Base-by-base conservation (phyloP, 2,888 invertebrate species). In the Scaptomyza flava region DNA sequence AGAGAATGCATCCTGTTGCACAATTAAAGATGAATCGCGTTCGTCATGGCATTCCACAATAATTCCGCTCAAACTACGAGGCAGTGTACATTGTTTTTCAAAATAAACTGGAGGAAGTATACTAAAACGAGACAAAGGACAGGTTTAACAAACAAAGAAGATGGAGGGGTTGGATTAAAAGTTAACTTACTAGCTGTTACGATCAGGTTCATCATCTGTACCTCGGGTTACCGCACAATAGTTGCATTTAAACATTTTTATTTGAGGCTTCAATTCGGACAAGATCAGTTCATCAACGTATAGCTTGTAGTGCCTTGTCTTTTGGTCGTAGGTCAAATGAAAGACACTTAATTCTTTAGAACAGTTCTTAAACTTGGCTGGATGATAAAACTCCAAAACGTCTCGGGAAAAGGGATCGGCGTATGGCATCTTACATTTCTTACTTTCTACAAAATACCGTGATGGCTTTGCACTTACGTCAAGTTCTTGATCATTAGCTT, bases 401-500 rank as follows among this genome's bases (percentile, higher is more conserved):
- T 53, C 70, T 0, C 6, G 38, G 0, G 77, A 76, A n/a, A 68
- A 71, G 12, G 77, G 70, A 64, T 79, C 77, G 4, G 33, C 66
- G 46, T 60, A 67, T 12, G 93, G 93, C 85, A 95, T 94, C 79
- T 93, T 93, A 81, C 95, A 95, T 80, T 93, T 93, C 14, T 93
- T 89, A 80, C 93, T 94, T 91, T 93, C 87, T 1, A 91, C 91
- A 54, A 84, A 77, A 46, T 64, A 81, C 0, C 72, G 34, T 7
- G 9, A 1, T 14, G 42, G 17, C 14, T 41, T 43, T 1, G 11
- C 0, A 0, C 8, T 8, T 0, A 11, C 3, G 14, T 6, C 5
- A n/a, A 11, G n/a, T 14, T n/a, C 3, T 8, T 11, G 0, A 2
- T 2, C 12, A 5, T 8, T 33, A 3, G 1, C 6, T 8, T 38